Percentiles rank a stretch among this genome's conserved stretches.
phyloP scores from a whole-genome alignment of 2,113 vertebrate genomes.

The Setophaga kirtlandii region DNA sequence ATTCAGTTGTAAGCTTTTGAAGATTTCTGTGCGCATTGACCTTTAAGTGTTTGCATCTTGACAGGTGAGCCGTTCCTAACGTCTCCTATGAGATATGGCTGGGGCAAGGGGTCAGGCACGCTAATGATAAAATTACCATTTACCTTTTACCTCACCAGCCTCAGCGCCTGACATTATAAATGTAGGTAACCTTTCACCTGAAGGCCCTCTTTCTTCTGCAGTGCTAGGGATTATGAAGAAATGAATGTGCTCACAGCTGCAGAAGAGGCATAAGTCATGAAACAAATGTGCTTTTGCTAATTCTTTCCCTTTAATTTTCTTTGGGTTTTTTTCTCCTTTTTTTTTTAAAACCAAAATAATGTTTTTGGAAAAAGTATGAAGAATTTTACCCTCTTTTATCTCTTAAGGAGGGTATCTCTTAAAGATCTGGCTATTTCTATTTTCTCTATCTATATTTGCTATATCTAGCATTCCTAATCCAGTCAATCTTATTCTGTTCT shows the following conservation, averaged over 20 bases:
- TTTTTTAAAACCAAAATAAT: background rate
- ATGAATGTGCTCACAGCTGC: constrained; percentile 38
- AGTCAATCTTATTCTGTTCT: background rate
- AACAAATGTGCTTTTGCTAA: background rate
- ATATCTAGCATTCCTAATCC: background rate
- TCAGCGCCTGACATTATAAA: constrained; percentile 79
- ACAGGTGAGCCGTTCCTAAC: constrained; percentile 73
- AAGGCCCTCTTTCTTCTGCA: constrained; percentile 67
- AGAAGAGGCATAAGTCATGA: background rate
- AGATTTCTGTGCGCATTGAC: constrained; percentile 79
- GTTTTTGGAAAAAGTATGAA: background rate
- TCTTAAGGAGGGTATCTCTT: background rate
- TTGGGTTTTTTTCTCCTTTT: background rate
- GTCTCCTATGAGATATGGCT: constrained; percentile 73
- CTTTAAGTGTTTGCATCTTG: constrained; percentile 78
- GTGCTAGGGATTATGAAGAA: constrained; percentile 45
- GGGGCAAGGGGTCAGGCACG: constrained; percentile 78
- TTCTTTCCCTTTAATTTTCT: background rate
- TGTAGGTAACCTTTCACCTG: constrained; percentile 83
- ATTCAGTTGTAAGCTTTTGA: constrained; percentile 72
- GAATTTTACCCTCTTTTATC: background rate
- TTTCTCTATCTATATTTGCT: background rate
- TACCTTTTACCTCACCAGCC: constrained; percentile 77
- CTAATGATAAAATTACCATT: constrained; percentile 87
- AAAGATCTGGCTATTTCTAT: background rate